Evolutionary conservation across 1,140 invertebrate species (phyloP).

Genomic region (Grapholita molesta): DNA sequence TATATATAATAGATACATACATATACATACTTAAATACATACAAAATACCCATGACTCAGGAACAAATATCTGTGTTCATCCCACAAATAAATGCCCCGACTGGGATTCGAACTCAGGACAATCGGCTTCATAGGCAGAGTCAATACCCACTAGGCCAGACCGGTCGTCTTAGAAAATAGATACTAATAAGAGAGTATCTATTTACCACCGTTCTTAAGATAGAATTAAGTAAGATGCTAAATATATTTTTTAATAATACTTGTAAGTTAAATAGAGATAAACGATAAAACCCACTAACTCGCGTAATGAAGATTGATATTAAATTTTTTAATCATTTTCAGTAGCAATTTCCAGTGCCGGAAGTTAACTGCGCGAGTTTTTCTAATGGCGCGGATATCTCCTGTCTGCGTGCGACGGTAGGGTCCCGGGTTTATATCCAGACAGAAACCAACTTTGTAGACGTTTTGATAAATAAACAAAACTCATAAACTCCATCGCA

Average conservation of each 20-base stretch:
- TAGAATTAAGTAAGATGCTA: too few relatives aligned
- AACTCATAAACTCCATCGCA: background rate
- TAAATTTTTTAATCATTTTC: background rate
- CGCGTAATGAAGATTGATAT: background rate
- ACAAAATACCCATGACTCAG: too few relatives aligned
- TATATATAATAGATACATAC: too few relatives aligned
- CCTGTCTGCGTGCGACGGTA: constrained; percentile 53
- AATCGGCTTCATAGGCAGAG: too few relatives aligned
- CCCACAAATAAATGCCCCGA: too few relatives aligned
- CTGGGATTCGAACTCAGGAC: too few relatives aligned
- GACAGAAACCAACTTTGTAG: background rate
- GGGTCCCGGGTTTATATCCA: constrained; percentile 2
- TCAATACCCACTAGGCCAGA: too few relatives aligned
- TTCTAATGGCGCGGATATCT: constrained; percentile 69
- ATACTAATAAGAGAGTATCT: too few relatives aligned
- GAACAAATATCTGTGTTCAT: too few relatives aligned
- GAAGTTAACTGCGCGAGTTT: constrained; percentile 33
- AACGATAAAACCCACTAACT: background rate
- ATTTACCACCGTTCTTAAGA: too few relatives aligned
- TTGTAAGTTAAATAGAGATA: background rate
- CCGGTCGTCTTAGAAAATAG: too few relatives aligned
- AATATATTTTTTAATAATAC: background rate
- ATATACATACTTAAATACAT: too few relatives aligned
- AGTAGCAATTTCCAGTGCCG: background rate
- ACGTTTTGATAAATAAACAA: background rate